Conservation (phyloP, 2,797 vertebrate species). For the Miichthys miiuy region DNA sequence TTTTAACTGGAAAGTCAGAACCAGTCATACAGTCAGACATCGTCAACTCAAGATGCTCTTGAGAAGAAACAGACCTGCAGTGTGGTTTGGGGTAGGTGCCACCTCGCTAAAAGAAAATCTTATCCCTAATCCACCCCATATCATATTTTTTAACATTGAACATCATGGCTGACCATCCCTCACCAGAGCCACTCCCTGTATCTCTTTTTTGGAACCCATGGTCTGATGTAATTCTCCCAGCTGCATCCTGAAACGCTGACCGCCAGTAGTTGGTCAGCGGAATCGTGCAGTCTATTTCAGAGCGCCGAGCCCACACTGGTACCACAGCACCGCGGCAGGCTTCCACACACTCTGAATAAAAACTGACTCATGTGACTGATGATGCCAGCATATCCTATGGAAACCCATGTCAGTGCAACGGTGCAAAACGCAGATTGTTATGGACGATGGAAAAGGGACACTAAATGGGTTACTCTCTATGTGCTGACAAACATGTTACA, state of each 20-base stretch:
- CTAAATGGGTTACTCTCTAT: not conserved
- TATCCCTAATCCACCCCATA: conserved; percentile 62
- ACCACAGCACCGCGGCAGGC: conserved; percentile 64
- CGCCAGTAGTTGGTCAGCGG: conserved; percentile 71
- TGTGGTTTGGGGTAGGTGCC: conserved; percentile 62
- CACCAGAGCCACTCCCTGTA: conserved; percentile 65
- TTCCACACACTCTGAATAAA: conserved; percentile 65
- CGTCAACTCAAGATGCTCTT: conserved; percentile 31
- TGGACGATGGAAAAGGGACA: not conserved
- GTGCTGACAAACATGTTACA: conserved; percentile 19
- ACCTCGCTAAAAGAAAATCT: conserved; percentile 49
- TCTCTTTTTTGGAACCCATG: conserved; percentile 60
- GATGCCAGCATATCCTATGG: conserved; percentile 57
- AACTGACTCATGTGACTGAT: conserved; percentile 62
- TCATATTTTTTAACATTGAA: conserved; percentile 59
- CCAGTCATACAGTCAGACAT: conserved; percentile 31
- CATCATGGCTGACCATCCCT: conserved; percentile 56
- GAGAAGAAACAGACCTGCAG: conserved; percentile 63
- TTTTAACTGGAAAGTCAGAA: conserved; percentile 36
- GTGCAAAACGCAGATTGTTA: conserved; percentile 11
- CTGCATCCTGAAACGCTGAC: conserved; percentile 73
- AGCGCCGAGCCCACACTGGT: conserved; percentile 67
- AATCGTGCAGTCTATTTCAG: conserved; percentile 74
- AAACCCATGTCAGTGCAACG: conserved; percentile 33
- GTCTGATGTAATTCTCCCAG: conserved; percentile 77